A percentile compares a stretch with the other conserved stretches of the same genome.
Conservation (phyloP, 1,140 invertebrate species). For the Drosophila carrolli region DNA sequence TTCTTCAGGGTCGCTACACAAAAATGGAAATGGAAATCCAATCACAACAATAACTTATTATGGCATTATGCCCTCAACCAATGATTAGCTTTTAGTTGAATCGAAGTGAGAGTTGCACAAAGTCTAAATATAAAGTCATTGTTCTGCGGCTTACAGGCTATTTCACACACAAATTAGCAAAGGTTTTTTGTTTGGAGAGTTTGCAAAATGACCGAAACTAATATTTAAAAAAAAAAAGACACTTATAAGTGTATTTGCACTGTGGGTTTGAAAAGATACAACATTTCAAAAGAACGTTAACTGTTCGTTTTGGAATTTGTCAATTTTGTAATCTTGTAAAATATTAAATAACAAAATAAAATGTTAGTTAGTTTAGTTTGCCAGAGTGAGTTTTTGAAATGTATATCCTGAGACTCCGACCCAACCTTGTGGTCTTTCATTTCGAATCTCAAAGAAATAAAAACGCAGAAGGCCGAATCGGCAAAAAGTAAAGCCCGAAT, state of each 20-base stretch:
- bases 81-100: slow-evolving; percentile 45
- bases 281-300: too few species aligned
- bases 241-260: too few species aligned
- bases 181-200: background rate
- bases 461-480: slow-evolving; percentile 9
- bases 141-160: slow-evolving; percentile 39
- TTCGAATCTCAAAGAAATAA: background rate
- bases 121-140: slow-evolving; percentile 7
- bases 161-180: slow-evolving; percentile 6
- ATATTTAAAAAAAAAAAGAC: background rate
- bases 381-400: background rate
- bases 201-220: background rate
- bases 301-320: too few species aligned
- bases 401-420: slow-evolving; percentile 10
- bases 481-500: slow-evolving; percentile 20
- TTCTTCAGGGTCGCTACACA: slow-evolving; percentile 56
- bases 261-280: too few species aligned
- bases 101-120: slow-evolving; percentile 58
- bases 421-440: slow-evolving; percentile 15
- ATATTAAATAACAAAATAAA: too few species aligned
- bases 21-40: slow-evolving; percentile 50
- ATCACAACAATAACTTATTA: slow-evolving; percentile 46
- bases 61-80: slow-evolving; percentile 37
- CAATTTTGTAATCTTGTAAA: too few species aligned
- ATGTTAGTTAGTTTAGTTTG: too few species aligned